Conservation (phyloP, 2,797 vertebrate genomes). For the Novumbra hubbsi region DNA sequence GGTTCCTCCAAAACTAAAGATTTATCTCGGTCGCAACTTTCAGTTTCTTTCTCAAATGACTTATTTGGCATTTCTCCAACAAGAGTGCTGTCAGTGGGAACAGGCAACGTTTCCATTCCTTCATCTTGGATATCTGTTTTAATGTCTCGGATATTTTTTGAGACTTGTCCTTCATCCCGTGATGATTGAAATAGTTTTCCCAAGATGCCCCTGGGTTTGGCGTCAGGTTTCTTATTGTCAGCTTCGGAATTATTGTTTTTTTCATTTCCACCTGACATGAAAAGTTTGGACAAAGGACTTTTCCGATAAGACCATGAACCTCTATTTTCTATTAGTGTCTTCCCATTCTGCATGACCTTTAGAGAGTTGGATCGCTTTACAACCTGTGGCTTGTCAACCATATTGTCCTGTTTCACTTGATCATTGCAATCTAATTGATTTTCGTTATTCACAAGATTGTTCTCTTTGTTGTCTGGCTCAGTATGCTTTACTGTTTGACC, state of each 20-base stretch:
- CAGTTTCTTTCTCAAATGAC: background rate
- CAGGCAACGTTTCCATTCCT: constrained; percentile 7
- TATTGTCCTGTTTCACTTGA: constrained; percentile 21
- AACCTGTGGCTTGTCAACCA: constrained; percentile 32
- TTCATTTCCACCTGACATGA: constrained; percentile 61
- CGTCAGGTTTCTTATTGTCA: constrained; percentile 61
- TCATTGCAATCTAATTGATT: constrained; percentile 21
- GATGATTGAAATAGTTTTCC: constrained; percentile 66
- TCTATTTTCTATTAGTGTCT: constrained; percentile 56
- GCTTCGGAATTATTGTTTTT: constrained; percentile 53
- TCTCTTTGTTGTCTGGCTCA: constrained; percentile 17
- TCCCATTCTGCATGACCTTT: constrained; percentile 52
- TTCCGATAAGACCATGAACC: constrained; percentile 74
- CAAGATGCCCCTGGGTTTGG: constrained; percentile 61
- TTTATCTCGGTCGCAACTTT: background rate
- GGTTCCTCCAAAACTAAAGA: constrained; percentile 9
- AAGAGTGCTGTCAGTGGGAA: background rate
- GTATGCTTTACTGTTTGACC: background rate
- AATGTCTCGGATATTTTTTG: constrained; percentile 32
- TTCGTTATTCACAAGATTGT: constrained; percentile 14
- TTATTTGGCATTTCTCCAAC: background rate
- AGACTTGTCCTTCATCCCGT: constrained; percentile 42
- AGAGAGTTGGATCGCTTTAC: constrained; percentile 43
- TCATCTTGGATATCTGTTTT: constrained; percentile 9
- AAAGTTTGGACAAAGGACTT: constrained; percentile 72